phyloP scores from a whole-genome alignment of 2,113 vertebrate genomes.

The Triplophysa siluroides region DNA sequence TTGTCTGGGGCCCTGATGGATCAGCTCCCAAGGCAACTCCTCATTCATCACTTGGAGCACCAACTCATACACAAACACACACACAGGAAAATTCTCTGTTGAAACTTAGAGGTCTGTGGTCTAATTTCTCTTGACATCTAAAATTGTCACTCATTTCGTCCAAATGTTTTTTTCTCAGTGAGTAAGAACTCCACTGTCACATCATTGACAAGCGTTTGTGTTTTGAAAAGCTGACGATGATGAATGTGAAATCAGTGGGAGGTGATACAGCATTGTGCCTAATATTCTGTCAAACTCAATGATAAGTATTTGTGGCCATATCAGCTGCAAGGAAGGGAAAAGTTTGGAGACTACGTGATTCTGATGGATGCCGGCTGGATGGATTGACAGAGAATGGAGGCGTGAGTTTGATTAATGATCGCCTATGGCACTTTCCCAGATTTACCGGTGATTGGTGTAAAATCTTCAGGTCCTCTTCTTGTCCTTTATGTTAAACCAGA shows the following conservation, averaged over 20 bases:
- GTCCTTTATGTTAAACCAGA: slow-evolving; percentile 12
- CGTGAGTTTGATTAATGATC: slow-evolving; percentile 50
- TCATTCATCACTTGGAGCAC: slow-evolving; percentile 43
- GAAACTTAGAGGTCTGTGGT: slow-evolving; percentile 12
- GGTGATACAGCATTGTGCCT: slow-evolving; percentile 12
- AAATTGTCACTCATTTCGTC: slow-evolving; percentile 33
- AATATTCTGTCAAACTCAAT: slow-evolving; percentile 38
- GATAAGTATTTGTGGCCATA: slow-evolving; percentile 6
- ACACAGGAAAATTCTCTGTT: slow-evolving; percentile 38
- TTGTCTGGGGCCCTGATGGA: slow-evolving; percentile 51
- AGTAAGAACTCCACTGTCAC: slow-evolving; percentile 24
- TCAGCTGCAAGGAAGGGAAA: background rate
- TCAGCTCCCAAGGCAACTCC: slow-evolving; percentile 36
- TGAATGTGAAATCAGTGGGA: slow-evolving; percentile 35
- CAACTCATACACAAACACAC: slow-evolving; percentile 29
- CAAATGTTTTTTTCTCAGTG: background rate
- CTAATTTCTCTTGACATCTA: slow-evolving; percentile 29
- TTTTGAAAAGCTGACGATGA: slow-evolving; percentile 31
- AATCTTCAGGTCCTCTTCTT: slow-evolving; percentile 25
- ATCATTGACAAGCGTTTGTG: background rate
- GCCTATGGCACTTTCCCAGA: slow-evolving; percentile 13
- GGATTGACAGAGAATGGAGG: background rate
- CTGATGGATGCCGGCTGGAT: slow-evolving; percentile 3
- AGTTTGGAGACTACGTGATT: background rate
- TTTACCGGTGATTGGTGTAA: slow-evolving; percentile 26